Conservation (phyloP, 2,797 vertebrate species). For the Myotis daubentonii region DNA sequence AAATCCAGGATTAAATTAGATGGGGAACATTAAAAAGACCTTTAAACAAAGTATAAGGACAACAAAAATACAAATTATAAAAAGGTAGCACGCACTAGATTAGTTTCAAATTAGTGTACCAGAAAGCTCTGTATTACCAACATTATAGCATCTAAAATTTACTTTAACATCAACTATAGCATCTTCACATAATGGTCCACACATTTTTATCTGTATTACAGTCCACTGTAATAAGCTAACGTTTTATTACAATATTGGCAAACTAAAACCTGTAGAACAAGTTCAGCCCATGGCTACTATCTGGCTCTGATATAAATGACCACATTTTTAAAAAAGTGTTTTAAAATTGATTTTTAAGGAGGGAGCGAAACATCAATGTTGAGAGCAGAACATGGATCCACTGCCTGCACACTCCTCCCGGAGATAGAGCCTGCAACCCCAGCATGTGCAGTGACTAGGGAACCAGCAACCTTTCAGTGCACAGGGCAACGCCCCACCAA, state of each 20-base stretch:
- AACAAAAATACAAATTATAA: not conserved
- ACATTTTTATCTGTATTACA: not conserved
- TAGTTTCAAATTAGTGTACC: slow-evolving; percentile 8
- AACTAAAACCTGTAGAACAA: slow-evolving; percentile 6
- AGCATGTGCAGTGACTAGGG: too few species aligned
- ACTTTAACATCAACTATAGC: not conserved
- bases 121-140: not conserved
- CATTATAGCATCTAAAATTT: slow-evolving; percentile 15
- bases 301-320: not conserved
- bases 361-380: not conserved
- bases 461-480: too few species aligned
- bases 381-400: too few species aligned
- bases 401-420: too few species aligned
- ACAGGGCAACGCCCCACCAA: too few species aligned
- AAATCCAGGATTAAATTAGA: not conserved
- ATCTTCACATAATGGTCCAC: not conserved
- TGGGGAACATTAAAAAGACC: not conserved
- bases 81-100: not conserved
- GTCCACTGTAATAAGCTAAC: not conserved
- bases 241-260: not conserved
- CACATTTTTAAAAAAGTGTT: not conserved
- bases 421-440: too few species aligned
- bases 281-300: not conserved
- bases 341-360: not conserved
- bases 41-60: slow-evolving; percentile 21